Conservation (phyloP, 1,140 invertebrate species). For the Pantala flavescens region DNA sequence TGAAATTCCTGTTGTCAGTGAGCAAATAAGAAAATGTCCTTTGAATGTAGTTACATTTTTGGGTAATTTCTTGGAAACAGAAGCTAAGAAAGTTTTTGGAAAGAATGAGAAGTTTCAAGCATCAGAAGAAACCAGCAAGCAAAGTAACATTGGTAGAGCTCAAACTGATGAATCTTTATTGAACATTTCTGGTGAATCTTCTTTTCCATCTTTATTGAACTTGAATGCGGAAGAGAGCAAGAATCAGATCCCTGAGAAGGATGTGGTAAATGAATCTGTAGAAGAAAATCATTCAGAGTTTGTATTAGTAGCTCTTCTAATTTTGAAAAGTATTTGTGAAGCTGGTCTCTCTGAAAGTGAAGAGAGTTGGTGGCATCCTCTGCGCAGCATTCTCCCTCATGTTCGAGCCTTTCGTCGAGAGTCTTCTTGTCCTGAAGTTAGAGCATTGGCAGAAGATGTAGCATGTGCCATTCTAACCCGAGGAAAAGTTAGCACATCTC, state of each 20-base stretch:
- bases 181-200: neutral
- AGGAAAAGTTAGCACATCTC: neutral
- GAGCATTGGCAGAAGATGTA: conserved; percentile 30
- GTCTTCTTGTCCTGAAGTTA: conserved; percentile 24
- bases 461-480: neutral
- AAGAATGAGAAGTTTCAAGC: neutral
- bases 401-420: conserved; percentile 30
- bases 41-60: conserved; percentile 18
- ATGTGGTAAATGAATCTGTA: neutral
- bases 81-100: conserved; percentile 14
- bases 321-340: conserved; percentile 37
- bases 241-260: neutral
- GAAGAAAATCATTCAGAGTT: neutral
- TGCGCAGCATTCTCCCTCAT: conserved; percentile 38
- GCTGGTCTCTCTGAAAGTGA: conserved; percentile 24
- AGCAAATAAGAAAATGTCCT: conserved; percentile 32
- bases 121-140: neutral
- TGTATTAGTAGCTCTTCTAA: conserved; percentile 24
- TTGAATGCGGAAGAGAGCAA: neutral
- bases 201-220: neutral
- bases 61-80: conserved; percentile 26
- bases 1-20: conserved; percentile 30
- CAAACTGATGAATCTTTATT: neutral
- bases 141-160: neutral
- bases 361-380: conserved; percentile 30